Conservation (phyloP, 2,113 vertebrate species). For the Mus pahari region DNA sequence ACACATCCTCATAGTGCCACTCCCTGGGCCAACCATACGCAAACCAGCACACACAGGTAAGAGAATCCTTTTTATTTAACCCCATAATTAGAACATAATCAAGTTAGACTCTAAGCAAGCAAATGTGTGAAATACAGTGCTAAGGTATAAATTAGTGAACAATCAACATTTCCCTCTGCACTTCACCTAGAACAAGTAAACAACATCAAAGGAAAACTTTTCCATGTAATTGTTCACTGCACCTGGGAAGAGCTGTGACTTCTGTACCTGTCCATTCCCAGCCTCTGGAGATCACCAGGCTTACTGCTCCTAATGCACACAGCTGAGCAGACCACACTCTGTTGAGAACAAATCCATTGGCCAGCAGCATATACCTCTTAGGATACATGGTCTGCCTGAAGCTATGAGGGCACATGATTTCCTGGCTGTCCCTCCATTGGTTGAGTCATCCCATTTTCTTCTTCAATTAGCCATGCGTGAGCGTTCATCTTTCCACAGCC, state of each 20-base stretch:
- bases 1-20: too few relatives aligned
- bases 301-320: neutral
- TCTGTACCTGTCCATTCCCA: neutral
- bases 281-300: neutral
- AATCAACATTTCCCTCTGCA: neutral
- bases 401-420: neutral
- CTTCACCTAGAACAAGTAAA: neutral
- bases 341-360: neutral
- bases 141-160: neutral
- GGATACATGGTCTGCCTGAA: neutral
- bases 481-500: neutral
- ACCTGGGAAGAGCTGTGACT: neutral
- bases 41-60: neutral
- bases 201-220: neutral
- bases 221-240: neutral
- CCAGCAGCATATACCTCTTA: neutral
- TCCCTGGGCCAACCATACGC: too few relatives aligned
- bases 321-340: neutral
- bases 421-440: neutral
- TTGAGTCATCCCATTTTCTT: neutral
- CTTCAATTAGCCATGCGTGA: neutral
- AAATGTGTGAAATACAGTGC: neutral
- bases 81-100: neutral
- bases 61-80: neutral
- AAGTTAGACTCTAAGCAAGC: neutral